Conservation (phyloP, 2,888 invertebrate genomes). For the Alloscopus bannaensis region DNA sequence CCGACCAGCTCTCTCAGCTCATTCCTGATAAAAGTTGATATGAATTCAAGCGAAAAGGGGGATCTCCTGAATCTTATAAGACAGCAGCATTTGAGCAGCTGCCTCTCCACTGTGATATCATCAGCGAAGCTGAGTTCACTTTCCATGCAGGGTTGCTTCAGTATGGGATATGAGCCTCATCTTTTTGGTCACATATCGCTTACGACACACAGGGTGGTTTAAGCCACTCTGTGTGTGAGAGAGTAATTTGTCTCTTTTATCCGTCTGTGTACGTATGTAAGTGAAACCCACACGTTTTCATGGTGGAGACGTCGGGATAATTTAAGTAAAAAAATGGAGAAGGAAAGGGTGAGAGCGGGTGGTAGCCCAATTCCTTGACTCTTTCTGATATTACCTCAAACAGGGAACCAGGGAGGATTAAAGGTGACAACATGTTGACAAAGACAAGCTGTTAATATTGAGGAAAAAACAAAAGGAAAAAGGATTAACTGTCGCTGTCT, state of each 20-base stretch:
- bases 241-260: slow-evolving; percentile 32
- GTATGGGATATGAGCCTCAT: slow-evolving; percentile 1
- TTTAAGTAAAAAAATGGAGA: slow-evolving; percentile 9
- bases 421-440: slow-evolving; percentile 62
- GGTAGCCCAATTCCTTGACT: slow-evolving; percentile 13
- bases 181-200: neutral
- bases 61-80: neutral
- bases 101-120: slow-evolving; percentile 3
- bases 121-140: slow-evolving; percentile 30
- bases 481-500: slow-evolving; percentile 15
- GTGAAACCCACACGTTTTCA: neutral
- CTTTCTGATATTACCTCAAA: slow-evolving; percentile 38
- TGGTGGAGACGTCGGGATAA: no score
- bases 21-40: no score
- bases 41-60: no score
- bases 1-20: no score
- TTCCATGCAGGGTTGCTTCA: slow-evolving; percentile 35
- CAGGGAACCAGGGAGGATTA: slow-evolving; percentile 54
- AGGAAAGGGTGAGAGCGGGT: slow-evolving; percentile 49
- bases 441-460: slow-evolving; percentile 50
- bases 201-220: neutral
- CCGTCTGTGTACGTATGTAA: neutral
- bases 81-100: neutral
- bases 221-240: neutral
- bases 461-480: slow-evolving; percentile 52